A percentile compares a stretch with the other conserved stretches of the same genome.
Evolutionary conservation across 2,888 invertebrate species (phyloP).

Genomic region (Helleia helle): DNA sequence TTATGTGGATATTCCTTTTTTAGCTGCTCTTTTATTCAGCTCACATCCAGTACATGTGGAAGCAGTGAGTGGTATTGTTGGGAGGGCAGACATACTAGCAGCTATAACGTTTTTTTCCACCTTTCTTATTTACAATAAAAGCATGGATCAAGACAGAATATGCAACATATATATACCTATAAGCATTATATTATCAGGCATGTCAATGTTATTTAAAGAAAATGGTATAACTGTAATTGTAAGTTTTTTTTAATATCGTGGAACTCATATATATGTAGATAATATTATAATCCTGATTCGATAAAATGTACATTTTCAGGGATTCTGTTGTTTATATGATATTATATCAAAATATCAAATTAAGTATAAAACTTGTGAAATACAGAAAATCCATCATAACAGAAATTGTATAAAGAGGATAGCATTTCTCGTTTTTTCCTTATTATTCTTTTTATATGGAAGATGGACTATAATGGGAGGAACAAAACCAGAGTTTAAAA

Average conservation of each 20-base stretch:
- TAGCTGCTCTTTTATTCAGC: constrained; percentile 85
- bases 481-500: constrained; percentile 84
- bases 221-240: constrained; percentile 93
- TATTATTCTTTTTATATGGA: constrained; percentile 71
- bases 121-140: constrained; percentile 77
- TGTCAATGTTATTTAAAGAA: constrained; percentile 93
- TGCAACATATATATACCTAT: constrained; percentile 30
- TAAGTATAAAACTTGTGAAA: too few relatives aligned
- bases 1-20: constrained; percentile 65
- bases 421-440: constrained; percentile 54
- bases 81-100: constrained; percentile 92
- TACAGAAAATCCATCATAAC: constrained; percentile 4
- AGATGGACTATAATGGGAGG: constrained; percentile 88
- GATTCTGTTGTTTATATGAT: constrained; percentile 81
- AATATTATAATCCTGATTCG: constrained; percentile 11
- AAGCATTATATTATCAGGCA: constrained; percentile 59
- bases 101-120: constrained; percentile 83
- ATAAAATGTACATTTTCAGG: constrained; percentile 46
- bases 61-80: constrained; percentile 93
- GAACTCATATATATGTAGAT: constrained; percentile 4
- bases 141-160: constrained; percentile 24
- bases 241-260: constrained; percentile 54
- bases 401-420: constrained; percentile 44
- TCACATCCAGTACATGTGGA: constrained; percentile 96
- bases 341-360: constrained; percentile 33